Evolutionary conservation across 2,888 invertebrate genomes (phyloP), one percentile per base, ranked within the genome.

Genomic region (Mylabris sibirica): DNA sequence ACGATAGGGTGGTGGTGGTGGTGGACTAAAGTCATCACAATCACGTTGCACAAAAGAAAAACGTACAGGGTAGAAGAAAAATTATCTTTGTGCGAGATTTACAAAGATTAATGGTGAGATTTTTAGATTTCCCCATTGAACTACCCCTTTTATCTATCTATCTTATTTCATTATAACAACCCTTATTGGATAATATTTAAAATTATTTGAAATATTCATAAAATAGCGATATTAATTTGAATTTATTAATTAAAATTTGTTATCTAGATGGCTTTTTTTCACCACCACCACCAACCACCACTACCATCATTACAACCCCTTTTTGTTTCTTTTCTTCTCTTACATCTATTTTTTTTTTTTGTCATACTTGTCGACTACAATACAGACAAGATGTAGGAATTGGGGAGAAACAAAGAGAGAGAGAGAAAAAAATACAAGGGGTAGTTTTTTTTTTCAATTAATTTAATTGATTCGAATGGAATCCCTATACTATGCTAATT

Each of bases 61-160:
- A 11, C 20, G 9, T 3, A 17, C 8, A 20, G 4, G 4, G 8
- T 2, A 3, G 20, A 22, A 49, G 49, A 49, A 49, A 49, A 49
- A 49, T 49, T 49, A 49, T 49, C 49, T 9, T 49, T 20, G 49
- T 49, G 8, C 20, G 20, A 49, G 49, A 49, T 20, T 49, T 49
- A 49, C 49, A 49, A 22, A 49, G 49, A 49, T 49, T 49, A 49
- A 49, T 49, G 49, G 20, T 12, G 17, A 49, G 49, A 49, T 49
- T 49, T 20, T 30, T 30, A 30, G 30, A 30, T 30, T 30, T 30
- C 30, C 30, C 30, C 30, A 30, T 30, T 30, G 30, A 30, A 30
- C 30, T 30, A 30, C 6, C 20, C 20, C 1, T 49, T 4, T 49
- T 17, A 8, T 20, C 49, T 9, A 9, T 20, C 1, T 3, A 1